These are phyloP conservation scores for Leptarthrus brevirostris DNA, from an alignment of 2,888 invertebrate species.

Conservation along the genomic window DNA sequence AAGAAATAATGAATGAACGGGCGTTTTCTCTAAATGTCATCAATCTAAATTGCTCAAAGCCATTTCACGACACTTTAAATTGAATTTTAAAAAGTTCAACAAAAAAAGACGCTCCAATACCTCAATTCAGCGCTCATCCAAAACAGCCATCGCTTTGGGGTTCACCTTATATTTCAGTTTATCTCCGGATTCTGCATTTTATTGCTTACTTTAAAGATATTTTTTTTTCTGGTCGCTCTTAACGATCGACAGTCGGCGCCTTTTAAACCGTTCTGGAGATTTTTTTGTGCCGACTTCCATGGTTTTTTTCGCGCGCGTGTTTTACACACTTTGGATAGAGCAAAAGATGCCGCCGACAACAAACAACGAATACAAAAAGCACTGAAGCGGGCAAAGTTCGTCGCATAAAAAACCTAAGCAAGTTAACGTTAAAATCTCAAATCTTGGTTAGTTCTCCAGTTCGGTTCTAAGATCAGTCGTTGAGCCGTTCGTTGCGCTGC, in stretches of 20 bases:
- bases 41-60: no score
- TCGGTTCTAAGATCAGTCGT: neutral
- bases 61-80: no score
- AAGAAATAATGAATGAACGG: no score
- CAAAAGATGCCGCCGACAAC: conserved; percentile 10
- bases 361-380: neutral
- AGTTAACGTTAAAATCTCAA: neutral
- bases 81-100: no score
- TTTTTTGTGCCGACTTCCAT: conserved; percentile 10
- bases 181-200: conserved; percentile 18
- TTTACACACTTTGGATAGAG: conserved; percentile 27
- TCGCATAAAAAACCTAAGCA: neutral
- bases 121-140: no score
- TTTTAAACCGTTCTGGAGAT: neutral
- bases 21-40: no score
- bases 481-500: neutral
- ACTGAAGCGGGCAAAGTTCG: conserved; percentile 10
- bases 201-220: conserved; percentile 23
- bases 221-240: conserved; percentile 3
- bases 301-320: conserved; percentile 38
- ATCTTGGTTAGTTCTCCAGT: neutral
- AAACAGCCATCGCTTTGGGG: no score
- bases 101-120: no score
- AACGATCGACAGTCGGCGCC: conserved; percentile 38
- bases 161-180: neutral